A percentile compares a stretch with the other conserved stretches of the same genome.
Conservation (phyloP, 2,797 vertebrate genomes). For the Acipenser transmontanus region DNA sequence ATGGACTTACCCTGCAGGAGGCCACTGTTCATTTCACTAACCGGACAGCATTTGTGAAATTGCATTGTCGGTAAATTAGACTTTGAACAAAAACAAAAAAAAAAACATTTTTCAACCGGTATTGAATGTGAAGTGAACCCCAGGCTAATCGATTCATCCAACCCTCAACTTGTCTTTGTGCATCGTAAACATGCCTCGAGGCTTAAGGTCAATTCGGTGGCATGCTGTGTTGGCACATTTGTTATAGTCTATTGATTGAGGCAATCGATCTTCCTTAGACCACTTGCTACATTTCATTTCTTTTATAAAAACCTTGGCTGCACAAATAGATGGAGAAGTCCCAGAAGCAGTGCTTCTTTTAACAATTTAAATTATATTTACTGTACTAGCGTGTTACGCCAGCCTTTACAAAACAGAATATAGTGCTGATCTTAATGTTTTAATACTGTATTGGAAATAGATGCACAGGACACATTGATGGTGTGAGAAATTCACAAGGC, state of each 20-base stretch:
- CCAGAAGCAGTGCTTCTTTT: neutral
- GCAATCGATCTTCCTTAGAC: neutral
- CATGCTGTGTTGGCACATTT: slow-evolving; percentile 12
- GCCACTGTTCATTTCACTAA: too few relatives aligned
- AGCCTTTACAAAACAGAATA: neutral
- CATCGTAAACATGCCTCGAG: neutral
- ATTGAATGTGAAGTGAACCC: neutral
- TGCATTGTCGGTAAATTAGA: slow-evolving; percentile 12
- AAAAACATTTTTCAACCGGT: neutral
- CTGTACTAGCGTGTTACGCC: too few relatives aligned
- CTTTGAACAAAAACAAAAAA: neutral
- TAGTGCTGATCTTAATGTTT: too few relatives aligned
- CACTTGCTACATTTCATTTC: neutral
- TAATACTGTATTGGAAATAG: too few relatives aligned
- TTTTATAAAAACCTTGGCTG: neutral
- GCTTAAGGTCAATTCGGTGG: slow-evolving; percentile 7
- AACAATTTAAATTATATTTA: too few relatives aligned
- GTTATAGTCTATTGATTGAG: slow-evolving; percentile 18
- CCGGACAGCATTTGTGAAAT: too few relatives aligned
- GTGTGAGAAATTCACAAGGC: too few relatives aligned
- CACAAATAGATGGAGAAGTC: neutral
- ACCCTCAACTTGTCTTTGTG: slow-evolving; percentile 13
- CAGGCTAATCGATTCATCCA: slow-evolving; percentile 7
- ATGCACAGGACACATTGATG: too few relatives aligned
- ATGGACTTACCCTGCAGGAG: too few relatives aligned